These are phyloP conservation scores for Galaxias olidus DNA, from an alignment of 2,797 vertebrate species.

Conservation along the genomic window DNA sequence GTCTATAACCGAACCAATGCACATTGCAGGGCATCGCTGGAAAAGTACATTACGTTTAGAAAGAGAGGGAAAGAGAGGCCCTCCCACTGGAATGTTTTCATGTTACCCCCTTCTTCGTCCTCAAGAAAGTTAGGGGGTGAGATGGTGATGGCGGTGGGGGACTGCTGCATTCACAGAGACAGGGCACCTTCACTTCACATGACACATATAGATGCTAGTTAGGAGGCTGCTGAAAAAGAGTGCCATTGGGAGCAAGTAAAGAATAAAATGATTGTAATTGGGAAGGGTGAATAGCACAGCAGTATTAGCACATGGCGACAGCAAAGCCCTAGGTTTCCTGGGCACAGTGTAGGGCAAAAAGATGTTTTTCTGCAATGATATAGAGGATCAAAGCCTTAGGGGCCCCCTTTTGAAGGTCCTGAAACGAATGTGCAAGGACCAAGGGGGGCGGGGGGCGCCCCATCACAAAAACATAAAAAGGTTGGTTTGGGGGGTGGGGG, in stretches of 20 bases:
- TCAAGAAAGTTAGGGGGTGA: constrained; percentile 54
- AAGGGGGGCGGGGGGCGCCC: constrained; percentile 74
- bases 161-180: constrained; percentile 70
- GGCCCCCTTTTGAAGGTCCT: constrained; percentile 94
- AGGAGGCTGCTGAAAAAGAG: constrained; percentile 44
- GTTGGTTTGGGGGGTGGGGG: constrained; percentile 52
- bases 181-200: constrained; percentile 62
- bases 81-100: constrained; percentile 67
- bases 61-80: constrained; percentile 57
- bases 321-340: constrained; percentile 77
- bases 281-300: constrained; percentile 69
- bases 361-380: constrained; percentile 81
- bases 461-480: constrained; percentile 77
- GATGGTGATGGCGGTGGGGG: constrained; percentile 46
- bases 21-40: constrained; percentile 59
- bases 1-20: constrained; percentile 53
- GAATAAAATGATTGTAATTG: constrained; percentile 73
- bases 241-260: constrained; percentile 54
- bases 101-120: constrained; percentile 51
- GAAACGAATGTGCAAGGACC: constrained; percentile 85
- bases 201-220: constrained; percentile 58
- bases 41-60: constrained; percentile 66
- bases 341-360: constrained; percentile 81
- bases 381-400: constrained; percentile 92
- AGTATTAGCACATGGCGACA: constrained; percentile 74